phyloP scores from a whole-genome alignment of 2,888 invertebrate species.

The Corbicula japonica region DNA sequence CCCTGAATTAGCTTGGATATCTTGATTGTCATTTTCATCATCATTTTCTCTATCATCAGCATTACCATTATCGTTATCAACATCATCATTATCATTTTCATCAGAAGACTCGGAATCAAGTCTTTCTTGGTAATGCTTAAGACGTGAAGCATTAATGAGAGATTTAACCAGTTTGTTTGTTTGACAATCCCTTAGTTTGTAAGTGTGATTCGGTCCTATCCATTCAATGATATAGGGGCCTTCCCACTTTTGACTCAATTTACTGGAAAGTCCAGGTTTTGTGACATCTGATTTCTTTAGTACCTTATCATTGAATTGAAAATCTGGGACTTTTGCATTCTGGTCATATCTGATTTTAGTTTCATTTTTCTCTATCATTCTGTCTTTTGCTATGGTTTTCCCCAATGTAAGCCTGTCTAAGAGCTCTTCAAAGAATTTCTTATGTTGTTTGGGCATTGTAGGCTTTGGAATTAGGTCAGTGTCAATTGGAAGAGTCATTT shows the following conservation, averaged over 20 bases:
- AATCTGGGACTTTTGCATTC: slow-evolving; percentile 18
- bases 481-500: slow-evolving; percentile 34
- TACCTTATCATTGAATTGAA: slow-evolving; percentile 16
- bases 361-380: slow-evolving; percentile 2
- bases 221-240: slow-evolving; percentile 6
- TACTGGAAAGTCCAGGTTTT: neutral
- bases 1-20: no score
- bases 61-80: neutral
- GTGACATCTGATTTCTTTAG: neutral
- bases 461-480: slow-evolving; percentile 27
- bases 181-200: neutral
- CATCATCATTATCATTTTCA: no score
- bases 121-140: slow-evolving; percentile 39
- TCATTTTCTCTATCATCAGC: no score
- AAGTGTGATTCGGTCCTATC: slow-evolving; percentile 1
- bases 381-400: slow-evolving; percentile 2
- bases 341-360: slow-evolving; percentile 16
- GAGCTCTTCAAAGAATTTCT: slow-evolving; percentile 6
- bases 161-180: neutral
- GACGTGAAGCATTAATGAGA: slow-evolving; percentile 27
- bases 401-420: slow-evolving; percentile 7
- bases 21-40: no score
- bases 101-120: neutral
- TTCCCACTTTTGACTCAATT: neutral
- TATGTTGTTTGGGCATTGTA: neutral